Evolutionary conservation across 2,113 vertebrate species (phyloP).

Genomic region (Bos javanicus): DNA sequence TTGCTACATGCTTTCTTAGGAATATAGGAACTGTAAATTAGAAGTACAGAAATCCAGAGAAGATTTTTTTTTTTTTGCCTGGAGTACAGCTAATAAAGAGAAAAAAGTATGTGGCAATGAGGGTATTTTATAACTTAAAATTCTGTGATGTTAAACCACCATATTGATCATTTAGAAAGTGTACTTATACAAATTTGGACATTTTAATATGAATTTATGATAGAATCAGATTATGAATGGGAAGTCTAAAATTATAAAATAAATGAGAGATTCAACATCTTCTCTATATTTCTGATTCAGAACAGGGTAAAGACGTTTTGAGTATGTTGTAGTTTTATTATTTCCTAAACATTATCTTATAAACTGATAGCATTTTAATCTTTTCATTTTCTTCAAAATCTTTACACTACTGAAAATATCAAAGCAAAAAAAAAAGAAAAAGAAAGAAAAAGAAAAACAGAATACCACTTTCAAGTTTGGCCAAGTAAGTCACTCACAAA

Average conservation of each 20-base stretch:
- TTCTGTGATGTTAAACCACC: not conserved
- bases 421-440: not conserved
- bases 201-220: not conserved
- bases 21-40: not conserved
- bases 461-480: not conserved
- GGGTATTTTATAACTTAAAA: not conserved
- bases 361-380: not conserved
- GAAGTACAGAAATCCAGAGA: not conserved
- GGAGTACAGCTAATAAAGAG: not conserved
- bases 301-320: not conserved
- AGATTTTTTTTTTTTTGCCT: not conserved
- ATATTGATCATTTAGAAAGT: not conserved
- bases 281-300: not conserved
- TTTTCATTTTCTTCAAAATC: not conserved
- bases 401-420: not conserved
- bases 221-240: not conserved
- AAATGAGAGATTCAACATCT: not conserved
- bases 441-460: rapidly evolving
- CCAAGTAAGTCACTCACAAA: not conserved
- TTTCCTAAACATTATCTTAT: not conserved
- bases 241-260: not conserved
- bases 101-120: not conserved
- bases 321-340: not conserved
- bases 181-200: not conserved
- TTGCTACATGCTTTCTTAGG: not conserved